These are phyloP conservation scores for Turnix velox DNA, from an alignment of 2,113 vertebrate species.

Conservation along the genomic window DNA sequence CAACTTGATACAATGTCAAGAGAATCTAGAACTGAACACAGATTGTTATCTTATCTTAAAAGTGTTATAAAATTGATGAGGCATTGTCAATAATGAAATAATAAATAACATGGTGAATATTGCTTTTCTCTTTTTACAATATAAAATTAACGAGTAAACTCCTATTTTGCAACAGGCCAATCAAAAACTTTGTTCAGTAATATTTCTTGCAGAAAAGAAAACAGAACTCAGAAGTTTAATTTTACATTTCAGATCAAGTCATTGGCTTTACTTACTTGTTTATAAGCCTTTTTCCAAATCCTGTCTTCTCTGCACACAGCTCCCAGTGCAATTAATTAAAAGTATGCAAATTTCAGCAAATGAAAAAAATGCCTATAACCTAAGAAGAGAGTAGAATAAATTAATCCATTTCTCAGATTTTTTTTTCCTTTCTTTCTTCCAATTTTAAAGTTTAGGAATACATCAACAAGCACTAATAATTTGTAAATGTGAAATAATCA, in stretches of 20 bases:
- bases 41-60: not conserved
- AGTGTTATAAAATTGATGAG: not conserved
- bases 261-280: conserved; percentile 2
- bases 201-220: not conserved
- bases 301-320: not conserved
- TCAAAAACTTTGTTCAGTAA: not conserved
- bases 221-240: not conserved
- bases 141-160: not conserved
- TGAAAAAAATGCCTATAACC: not conserved
- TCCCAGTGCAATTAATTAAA: conserved; percentile 51
- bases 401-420: not conserved
- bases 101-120: not conserved
- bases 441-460: not conserved
- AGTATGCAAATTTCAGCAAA: conserved; percentile 4
- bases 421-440: not conserved
- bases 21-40: not conserved
- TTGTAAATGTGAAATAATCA: not conserved
- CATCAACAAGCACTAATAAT: not conserved
- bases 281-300: not conserved
- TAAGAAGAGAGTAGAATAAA: not conserved
- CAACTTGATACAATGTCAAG: not conserved
- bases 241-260: not conserved
- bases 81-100: not conserved
- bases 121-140: not conserved
- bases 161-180: not conserved